phyloP scores from a whole-genome alignment of 2,113 vertebrate species.

The Hydrolagus affinis region DNA sequence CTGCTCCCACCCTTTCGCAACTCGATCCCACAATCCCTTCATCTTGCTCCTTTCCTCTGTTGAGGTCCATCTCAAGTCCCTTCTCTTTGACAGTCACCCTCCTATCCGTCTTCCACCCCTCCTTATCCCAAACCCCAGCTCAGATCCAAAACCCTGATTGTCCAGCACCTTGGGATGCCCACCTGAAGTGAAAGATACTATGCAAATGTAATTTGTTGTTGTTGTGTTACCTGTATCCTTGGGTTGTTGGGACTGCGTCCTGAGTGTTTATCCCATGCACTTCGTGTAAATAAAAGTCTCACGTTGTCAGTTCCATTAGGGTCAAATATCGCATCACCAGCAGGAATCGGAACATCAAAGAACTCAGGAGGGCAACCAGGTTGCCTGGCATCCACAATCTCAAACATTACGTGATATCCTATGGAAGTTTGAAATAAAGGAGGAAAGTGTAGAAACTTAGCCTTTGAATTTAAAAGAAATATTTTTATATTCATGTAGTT shows the following conservation, averaged over 20 bases:
- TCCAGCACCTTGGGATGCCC: no score
- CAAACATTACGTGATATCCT: slow-evolving; percentile 68
- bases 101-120: no score
- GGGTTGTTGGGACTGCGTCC: slow-evolving; percentile 84
- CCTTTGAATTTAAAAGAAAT: no score
- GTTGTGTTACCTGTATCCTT: slow-evolving; percentile 55
- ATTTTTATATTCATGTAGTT: neutral
- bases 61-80: no score
- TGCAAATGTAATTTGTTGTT: no score
- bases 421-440: neutral
- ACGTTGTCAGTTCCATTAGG: slow-evolving; percentile 49
- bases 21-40: no score
- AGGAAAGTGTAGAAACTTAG: neutral
- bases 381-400: slow-evolving; percentile 51
- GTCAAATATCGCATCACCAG: slow-evolving; percentile 72
- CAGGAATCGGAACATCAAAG: slow-evolving; percentile 71
- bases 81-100: no score
- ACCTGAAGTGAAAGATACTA: no score
- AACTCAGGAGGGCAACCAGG: slow-evolving; percentile 73
- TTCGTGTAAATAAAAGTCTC: slow-evolving; percentile 74
- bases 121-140: no score
- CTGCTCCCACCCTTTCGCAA: no score
- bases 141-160: no score
- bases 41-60: no score
- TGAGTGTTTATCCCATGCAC: slow-evolving; percentile 62